These are phyloP conservation scores for Tenthredo amoena DNA, from an alignment of 2,888 invertebrate species.

Conservation along the genomic window DNA sequence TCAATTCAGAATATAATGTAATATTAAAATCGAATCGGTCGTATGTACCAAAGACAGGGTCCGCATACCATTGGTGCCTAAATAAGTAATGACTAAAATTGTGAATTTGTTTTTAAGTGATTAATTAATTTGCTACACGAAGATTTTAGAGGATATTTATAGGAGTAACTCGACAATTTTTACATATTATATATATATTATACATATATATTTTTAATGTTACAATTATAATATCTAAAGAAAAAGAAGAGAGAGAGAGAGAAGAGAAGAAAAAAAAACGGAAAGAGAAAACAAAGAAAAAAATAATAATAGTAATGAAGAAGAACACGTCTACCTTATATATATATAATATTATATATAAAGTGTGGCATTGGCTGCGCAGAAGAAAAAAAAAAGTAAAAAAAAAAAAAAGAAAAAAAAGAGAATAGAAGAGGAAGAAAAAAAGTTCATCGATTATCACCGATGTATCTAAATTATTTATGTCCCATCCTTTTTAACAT, in stretches of 20 bases:
- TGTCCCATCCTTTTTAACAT: slow-evolving; percentile 75
- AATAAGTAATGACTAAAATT: slow-evolving; percentile 63
- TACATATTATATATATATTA: slow-evolving; percentile 73
- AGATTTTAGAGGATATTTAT: slow-evolving; percentile 77
- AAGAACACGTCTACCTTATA: background rate
- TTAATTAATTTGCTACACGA: slow-evolving; percentile 74
- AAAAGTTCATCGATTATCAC: slow-evolving; percentile 54
- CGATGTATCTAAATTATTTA: slow-evolving; percentile 74
- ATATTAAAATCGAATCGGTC: slow-evolving; percentile 73
- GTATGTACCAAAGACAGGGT: slow-evolving; percentile 79
- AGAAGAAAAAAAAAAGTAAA: slow-evolving; percentile 62
- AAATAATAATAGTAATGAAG: no score
- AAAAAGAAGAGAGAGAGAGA: background rate
- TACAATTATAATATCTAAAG: slow-evolving; percentile 70
- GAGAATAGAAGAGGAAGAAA: slow-evolving; percentile 42
- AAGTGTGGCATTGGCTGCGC: slow-evolving; percentile 72
- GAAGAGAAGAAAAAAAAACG: no score
- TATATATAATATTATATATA: slow-evolving; percentile 48
- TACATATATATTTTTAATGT: slow-evolving; percentile 76
- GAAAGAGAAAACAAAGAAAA: no score
- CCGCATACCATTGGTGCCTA: slow-evolving; percentile 78
- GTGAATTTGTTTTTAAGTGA: slow-evolving; percentile 75
- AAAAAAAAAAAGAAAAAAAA: slow-evolving; percentile 38
- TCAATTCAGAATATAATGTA: slow-evolving; percentile 18
- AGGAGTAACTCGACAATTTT: slow-evolving; percentile 77